Evolutionary conservation across 2,888 invertebrate species (phyloP), one percentile per base, ranked within the genome.

Genomic region (Tenthredo notha): DNA sequence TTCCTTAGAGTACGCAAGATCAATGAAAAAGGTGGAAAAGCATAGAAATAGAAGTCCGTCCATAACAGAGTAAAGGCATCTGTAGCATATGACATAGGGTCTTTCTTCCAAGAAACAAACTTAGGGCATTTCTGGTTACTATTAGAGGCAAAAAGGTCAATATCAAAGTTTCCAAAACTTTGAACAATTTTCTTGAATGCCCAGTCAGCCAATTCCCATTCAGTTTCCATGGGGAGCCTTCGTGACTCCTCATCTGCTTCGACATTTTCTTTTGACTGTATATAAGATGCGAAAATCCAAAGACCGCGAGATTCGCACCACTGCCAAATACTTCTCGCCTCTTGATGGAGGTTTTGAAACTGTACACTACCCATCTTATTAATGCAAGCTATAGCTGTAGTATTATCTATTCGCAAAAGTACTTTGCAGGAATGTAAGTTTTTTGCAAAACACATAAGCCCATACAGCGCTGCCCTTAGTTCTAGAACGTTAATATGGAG

Each of bases 41-140:
- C 90, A 85, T 90, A 91, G 77, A 86, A 86, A 25, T 85, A 33
- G 5, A 83, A 37, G 65, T 87, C 86, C 83, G 65, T 37, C 85
- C 84, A 87, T 15, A 65, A 50, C 29, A 87, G 58, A 0, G 89
- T 88, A 72, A 74, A 74, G 5, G 78, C 58, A 37, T 78, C 78
- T 37, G 18, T 18, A 58, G 78, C 58, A 33, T 33, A 33, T 5
- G 54, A 54, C 33, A 37, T n/a, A n/a, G 37, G 78, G 37, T 78
- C 78, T 33, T 58, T 54, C 89, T 89, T 50, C 72, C 58, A 40
- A 10, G 74, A 72, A 15, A 43, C 9, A 84, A 75, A 84, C 61
- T 21, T 58, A 10, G n/a, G 7, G 3, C 72, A 40, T 74, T 83
- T 83, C 3, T 29, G n/a, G 18, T 83, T 61, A 15, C 10, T 65